phyloP scores from a whole-genome alignment of 2,113 vertebrate species.

The Baryphthengus martii region DNA sequence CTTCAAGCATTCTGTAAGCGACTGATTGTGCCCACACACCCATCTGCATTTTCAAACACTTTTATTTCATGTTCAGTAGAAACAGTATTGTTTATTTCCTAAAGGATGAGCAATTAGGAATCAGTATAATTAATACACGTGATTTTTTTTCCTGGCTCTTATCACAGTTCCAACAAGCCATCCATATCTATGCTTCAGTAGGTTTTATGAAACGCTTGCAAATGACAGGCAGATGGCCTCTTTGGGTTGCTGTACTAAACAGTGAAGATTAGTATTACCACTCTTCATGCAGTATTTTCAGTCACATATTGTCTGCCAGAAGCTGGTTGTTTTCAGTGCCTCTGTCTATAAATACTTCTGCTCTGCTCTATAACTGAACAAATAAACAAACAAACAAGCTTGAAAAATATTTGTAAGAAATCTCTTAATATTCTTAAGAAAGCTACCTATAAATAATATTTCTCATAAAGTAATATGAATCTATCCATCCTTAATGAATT shows the following conservation, averaged over 20 bases:
- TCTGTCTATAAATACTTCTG: conserved; percentile 38
- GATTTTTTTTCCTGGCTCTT: background rate
- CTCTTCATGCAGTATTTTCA: conserved; percentile 8
- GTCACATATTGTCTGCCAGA: conserved; percentile 23
- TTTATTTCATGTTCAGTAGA: conserved; percentile 1
- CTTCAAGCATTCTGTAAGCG: background rate
- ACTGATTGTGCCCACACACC: conserved; percentile 16
- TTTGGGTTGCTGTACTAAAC: conserved; percentile 36
- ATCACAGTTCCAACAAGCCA: background rate
- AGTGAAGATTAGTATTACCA: conserved; percentile 10
- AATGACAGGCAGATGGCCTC: conserved; percentile 53
- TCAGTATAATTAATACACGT: background rate
- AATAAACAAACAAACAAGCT: background rate
- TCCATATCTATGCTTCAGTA: conserved; percentile 24
- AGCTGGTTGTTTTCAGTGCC: conserved; percentile 13
- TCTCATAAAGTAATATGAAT: background rate
- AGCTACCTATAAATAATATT: background rate
- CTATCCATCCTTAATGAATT: background rate
- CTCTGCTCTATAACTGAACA: background rate
- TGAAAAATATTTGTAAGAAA: background rate
- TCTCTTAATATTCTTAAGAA: background rate
- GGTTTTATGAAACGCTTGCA: conserved; percentile 42
- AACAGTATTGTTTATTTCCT: conserved; percentile 47
- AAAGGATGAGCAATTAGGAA: conserved; percentile 26
- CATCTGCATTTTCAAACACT: conserved; percentile 40